A percentile compares a stretch with the other conserved stretches of the same genome.
These are phyloP conservation scores for Nebria brevicollis DNA, from an alignment of 2,888 invertebrate species.

Conservation along the genomic window DNA sequence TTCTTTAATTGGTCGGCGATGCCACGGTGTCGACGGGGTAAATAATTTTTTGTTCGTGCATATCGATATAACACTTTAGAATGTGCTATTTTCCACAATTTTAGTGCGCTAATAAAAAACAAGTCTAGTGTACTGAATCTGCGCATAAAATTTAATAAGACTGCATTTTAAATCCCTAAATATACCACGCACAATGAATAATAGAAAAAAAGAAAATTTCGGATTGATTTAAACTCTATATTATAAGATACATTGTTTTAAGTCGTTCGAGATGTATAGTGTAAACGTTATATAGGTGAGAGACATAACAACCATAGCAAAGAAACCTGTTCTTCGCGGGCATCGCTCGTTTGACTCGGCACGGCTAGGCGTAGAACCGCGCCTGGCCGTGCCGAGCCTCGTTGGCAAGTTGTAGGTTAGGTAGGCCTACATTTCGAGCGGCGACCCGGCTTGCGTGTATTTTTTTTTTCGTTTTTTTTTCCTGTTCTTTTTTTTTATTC, in stretches of 20 bases:
- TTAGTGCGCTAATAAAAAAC: too few relatives aligned
- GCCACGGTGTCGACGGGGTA: too few relatives aligned
- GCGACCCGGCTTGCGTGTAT: constrained; percentile 50
- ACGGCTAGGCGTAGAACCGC: neutral
- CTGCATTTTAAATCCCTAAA: too few relatives aligned
- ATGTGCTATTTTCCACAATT: too few relatives aligned
- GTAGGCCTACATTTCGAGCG: constrained; percentile 51
- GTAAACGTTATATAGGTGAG: constrained; percentile 12
- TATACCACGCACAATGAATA: neutral
- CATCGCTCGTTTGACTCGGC: constrained; percentile 25
- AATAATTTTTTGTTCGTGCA: too few relatives aligned
- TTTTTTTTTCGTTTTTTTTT: constrained; percentile 49
- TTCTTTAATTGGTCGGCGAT: too few relatives aligned
- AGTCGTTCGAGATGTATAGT: constrained; percentile 7
- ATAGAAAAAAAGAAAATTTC: neutral
- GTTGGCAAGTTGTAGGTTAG: constrained; percentile 40
- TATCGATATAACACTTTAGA: too few relatives aligned
- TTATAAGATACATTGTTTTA: neutral
- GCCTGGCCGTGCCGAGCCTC: constrained; percentile 21
- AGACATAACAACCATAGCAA: constrained; percentile 6
- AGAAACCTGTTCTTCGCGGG: constrained; percentile 17
- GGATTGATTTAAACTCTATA: neutral
- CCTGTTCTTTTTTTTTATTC: constrained; percentile 32
- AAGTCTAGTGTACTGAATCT: too few relatives aligned
- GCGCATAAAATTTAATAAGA: too few relatives aligned